A percentile compares a stretch with the other conserved stretches of the same genome.
Evolutionary conservation across 2,113 vertebrate genomes (phyloP).

Genomic region (Machaerirhynchus nigripectus): DNA sequence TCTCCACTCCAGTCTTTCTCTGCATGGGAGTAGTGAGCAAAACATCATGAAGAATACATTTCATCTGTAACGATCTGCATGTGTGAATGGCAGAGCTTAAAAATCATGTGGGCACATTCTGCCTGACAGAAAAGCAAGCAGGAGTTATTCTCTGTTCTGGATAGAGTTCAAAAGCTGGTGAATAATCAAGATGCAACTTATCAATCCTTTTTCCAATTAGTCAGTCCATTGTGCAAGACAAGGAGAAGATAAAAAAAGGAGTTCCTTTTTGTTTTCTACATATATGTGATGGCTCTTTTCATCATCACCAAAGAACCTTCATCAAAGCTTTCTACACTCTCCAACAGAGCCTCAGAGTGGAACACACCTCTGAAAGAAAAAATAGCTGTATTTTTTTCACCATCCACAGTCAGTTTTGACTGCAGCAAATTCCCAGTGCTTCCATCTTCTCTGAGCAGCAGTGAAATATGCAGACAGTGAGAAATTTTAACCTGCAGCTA

Average conservation of each 20-base stretch:
- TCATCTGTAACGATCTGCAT: neutral
- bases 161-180: neutral
- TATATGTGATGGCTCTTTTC: neutral
- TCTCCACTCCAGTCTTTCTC: neutral
- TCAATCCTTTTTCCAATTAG: neutral
- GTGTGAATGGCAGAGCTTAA: neutral
- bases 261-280: neutral
- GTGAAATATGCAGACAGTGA: neutral
- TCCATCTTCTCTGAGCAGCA: neutral
- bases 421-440: neutral
- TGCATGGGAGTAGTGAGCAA: neutral
- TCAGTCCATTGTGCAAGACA: neutral
- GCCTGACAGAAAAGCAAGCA: neutral
- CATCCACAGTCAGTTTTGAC: neutral
- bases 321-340: neutral
- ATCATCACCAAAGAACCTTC: neutral
- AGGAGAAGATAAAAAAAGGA: neutral
- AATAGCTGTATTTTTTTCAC: neutral
- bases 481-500: neutral
- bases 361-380: neutral
- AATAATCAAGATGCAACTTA: neutral
- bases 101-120: neutral
- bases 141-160: neutral
- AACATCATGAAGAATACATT: slow-evolving; percentile 1
- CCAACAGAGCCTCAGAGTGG: neutral